Percentiles rank a stretch among this genome's conserved stretches.
Conservation (phyloP, 2,113 vertebrate genomes). For the Alethe castanea region DNA sequence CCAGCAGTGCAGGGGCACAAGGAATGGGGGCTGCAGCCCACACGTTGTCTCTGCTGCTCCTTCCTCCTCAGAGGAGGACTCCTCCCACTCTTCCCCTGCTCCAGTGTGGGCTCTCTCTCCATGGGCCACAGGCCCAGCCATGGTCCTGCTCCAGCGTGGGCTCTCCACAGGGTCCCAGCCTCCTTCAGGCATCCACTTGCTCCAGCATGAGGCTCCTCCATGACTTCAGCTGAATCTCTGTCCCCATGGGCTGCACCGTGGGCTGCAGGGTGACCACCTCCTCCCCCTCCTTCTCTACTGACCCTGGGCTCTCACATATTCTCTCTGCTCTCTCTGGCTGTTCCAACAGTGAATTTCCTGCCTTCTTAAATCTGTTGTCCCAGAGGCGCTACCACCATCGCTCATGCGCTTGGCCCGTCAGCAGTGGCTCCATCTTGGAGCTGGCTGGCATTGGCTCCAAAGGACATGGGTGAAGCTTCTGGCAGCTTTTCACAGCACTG, state of each 20-base stretch:
- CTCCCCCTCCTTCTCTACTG: background rate
- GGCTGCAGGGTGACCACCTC: background rate
- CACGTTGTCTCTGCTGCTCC: background rate
- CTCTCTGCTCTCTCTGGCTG: background rate
- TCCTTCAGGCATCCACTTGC: background rate
- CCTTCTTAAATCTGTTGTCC: background rate
- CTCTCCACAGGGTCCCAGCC: background rate
- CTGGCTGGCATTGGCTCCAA: background rate
- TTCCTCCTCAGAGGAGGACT: background rate
- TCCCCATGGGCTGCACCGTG: background rate
- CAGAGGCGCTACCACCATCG: rapidly evolving
- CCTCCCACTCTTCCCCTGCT: background rate
- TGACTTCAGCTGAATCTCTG: background rate
- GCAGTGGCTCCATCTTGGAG: rapidly evolving
- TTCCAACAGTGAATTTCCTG: background rate
- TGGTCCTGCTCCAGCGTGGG: background rate
- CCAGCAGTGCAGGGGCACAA: background rate
- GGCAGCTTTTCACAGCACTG: background rate
- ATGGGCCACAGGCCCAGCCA: no score
- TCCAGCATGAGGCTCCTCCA: background rate
- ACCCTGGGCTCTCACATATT: background rate
- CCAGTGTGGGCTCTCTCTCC: background rate
- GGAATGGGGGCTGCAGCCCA: no score
- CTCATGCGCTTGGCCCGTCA: background rate
- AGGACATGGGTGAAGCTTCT: background rate